Percentiles rank a stretch among this genome's conserved stretches.
phyloP scores from a whole-genome alignment of 1,140 invertebrate genomes.

The Hetaerina americana region DNA sequence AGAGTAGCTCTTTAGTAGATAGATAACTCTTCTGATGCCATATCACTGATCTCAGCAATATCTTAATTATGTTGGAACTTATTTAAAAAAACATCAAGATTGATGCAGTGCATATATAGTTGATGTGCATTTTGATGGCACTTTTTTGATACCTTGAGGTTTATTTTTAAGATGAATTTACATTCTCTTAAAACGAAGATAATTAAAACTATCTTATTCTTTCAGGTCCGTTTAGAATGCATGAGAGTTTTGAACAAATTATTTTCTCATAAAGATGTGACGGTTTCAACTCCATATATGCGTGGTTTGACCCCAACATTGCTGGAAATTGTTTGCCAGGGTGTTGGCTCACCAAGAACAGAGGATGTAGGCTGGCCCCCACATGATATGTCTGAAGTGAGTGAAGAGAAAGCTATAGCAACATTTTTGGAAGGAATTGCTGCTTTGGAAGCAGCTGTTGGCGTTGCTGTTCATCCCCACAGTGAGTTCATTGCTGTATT shows the following conservation, averaged over 20 bases:
- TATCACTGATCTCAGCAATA: no score
- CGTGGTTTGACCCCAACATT: background rate
- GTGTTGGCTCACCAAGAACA: background rate
- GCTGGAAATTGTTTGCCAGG: background rate
- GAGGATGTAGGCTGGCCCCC: background rate
- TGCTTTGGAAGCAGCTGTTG: background rate
- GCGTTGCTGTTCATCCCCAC: background rate
- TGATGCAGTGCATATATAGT: no score
- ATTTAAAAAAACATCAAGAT: no score
- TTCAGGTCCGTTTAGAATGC: background rate
- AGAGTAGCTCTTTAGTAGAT: no score
- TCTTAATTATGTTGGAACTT: no score
- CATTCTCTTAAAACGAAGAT: no score
- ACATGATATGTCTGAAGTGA: background rate
- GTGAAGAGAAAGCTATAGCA: background rate
- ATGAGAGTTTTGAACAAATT: background rate
- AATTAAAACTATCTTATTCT: no score
- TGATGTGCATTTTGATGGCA: no score
- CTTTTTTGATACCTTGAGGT: no score
- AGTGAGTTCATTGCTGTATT: background rate
- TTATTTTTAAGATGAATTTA: no score
- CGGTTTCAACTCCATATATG: background rate
- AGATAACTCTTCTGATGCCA: no score
- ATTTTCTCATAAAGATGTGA: background rate
- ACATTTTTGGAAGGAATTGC: background rate